Conservation (phyloP, 2,888 invertebrate genomes). For the Glyphotaelius pellucidus region DNA sequence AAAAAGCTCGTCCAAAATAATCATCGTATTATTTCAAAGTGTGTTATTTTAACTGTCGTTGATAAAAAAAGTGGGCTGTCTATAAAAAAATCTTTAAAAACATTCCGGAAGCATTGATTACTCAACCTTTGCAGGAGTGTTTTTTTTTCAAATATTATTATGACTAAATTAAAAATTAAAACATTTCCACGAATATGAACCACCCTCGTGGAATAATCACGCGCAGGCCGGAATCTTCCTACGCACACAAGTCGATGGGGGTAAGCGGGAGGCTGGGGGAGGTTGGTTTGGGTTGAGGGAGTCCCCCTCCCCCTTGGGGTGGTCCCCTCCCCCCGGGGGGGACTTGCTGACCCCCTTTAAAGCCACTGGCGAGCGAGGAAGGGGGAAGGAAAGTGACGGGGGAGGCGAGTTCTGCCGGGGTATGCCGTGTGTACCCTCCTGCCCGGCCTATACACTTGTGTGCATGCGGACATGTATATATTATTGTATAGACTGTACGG, state of each 20-base stretch:
- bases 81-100: neutral
- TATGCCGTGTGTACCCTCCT: slow-evolving; percentile 45
- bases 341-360: slow-evolving; percentile 76
- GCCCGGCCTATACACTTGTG: slow-evolving; percentile 22
- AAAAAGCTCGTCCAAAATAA: too few species aligned
- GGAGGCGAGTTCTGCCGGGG: slow-evolving; percentile 65
- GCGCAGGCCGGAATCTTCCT: slow-evolving; percentile 65
- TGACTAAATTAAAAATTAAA: neutral
- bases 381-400: neutral
- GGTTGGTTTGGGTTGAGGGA: slow-evolving; percentile 67
- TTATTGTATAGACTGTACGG: slow-evolving; percentile 28
- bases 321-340: slow-evolving; percentile 66
- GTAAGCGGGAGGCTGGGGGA: slow-evolving; percentile 68
- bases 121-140: neutral
- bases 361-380: slow-evolving; percentile 79
- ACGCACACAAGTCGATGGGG: slow-evolving; percentile 61
- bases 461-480: slow-evolving; percentile 34
- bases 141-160: neutral
- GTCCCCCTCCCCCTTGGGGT: slow-evolving; percentile 70
- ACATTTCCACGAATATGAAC: slow-evolving; percentile 33
- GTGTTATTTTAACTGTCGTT: neutral
- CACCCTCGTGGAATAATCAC: slow-evolving; percentile 63
- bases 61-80: neutral
- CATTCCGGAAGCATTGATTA: neutral
- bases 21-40: neutral